These are phyloP conservation scores for Calliphora vicina DNA, from an alignment of 1,140 invertebrate genomes.

Conservation along the genomic window DNA sequence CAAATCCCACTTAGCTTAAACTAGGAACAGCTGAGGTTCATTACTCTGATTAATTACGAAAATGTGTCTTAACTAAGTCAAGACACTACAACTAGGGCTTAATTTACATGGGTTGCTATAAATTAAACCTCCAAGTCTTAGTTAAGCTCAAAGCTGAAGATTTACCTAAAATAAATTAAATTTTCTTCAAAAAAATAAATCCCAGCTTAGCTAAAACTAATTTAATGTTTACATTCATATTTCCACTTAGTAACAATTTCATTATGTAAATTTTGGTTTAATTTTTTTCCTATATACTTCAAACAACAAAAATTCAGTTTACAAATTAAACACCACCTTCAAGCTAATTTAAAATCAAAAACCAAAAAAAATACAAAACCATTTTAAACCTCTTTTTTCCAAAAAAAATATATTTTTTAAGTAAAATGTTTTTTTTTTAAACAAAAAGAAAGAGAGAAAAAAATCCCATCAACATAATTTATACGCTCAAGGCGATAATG, in stretches of 20 bases:
- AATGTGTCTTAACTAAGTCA: no score
- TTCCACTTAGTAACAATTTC: not conserved
- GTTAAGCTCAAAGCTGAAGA: no score
- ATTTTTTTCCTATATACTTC: no score
- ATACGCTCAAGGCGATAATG: constrained; percentile 61
- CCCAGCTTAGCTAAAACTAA: no score
- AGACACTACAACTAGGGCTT: no score
- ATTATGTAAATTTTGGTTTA: not conserved
- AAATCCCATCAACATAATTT: constrained; percentile 63
- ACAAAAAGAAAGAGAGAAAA: not conserved
- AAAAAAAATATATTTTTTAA: not conserved
- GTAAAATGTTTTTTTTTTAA: not conserved
- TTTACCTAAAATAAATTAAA: no score
- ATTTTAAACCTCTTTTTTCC: not conserved
- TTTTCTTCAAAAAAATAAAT: no score
- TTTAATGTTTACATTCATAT: not conserved
- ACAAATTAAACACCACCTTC: not conserved
- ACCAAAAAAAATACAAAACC: not conserved
- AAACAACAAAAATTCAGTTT: not conserved
- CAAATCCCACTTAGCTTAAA: no score
- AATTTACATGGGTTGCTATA: no score
- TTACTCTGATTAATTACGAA: no score
- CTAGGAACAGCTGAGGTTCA: no score
- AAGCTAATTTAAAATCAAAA: not conserved
- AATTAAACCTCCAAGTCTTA: no score